Evolutionary conservation across 2,113 vertebrate genomes (phyloP).

Genomic region (Sturnus vulgaris): DNA sequence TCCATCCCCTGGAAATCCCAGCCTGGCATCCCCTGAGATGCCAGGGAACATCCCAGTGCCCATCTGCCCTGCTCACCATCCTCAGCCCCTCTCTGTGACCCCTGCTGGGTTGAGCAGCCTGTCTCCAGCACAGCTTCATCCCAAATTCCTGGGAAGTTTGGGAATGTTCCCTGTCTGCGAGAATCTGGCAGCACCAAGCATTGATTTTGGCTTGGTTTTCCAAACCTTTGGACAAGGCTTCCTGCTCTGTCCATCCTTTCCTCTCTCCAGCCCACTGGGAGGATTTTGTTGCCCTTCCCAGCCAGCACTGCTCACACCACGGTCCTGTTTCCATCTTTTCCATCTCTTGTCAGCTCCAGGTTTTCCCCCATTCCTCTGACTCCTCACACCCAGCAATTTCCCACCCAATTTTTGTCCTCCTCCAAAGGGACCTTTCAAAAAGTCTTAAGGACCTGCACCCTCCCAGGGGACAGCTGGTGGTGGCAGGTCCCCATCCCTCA

Average conservation of each 20-base stretch:
- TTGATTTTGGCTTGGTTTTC: fast-evolving
- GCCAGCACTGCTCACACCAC: fast-evolving
- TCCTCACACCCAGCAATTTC: not conserved
- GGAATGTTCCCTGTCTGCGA: fast-evolving
- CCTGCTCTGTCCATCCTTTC: not conserved
- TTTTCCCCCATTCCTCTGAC: not conserved
- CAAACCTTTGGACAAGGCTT: not conserved
- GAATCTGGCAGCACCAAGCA: fast-evolving
- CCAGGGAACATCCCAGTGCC: fast-evolving
- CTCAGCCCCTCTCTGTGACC: not conserved
- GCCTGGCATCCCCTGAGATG: not conserved
- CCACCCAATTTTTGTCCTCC: not conserved
- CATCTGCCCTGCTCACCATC: fast-evolving
- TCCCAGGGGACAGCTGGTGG: fast-evolving
- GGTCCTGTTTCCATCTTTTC: too few species aligned
- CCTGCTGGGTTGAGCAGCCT: not conserved
- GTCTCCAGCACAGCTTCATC: not conserved
- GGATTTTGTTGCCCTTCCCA: fast-evolving
- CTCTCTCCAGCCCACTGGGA: not conserved
- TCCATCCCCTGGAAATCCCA: not conserved
- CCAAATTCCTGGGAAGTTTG: not conserved
- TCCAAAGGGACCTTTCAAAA: fast-evolving
- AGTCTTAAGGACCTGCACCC: not conserved
- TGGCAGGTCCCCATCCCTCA: not conserved
- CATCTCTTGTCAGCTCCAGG: fast-evolving